Percentiles rank a stretch among this genome's conserved stretches.
phyloP scores from a whole-genome alignment of 2,797 vertebrate species.

The Podarcis lilfordi region DNA sequence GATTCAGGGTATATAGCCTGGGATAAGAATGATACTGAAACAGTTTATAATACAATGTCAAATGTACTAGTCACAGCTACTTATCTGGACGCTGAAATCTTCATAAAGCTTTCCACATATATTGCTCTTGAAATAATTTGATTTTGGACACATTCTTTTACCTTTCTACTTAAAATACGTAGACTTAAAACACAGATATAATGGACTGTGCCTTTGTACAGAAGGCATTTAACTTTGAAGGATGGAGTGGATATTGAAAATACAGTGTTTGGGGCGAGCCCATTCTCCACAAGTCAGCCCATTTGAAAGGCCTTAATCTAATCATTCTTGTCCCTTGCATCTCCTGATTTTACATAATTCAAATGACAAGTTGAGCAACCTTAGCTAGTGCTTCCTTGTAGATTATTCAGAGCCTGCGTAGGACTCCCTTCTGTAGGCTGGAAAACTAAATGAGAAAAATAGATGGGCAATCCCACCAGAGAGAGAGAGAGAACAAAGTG shows the following conservation, averaged over 20 bases:
- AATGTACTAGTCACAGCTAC: slow-evolving; percentile 34
- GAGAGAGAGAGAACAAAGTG: background rate
- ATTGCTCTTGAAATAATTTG: slow-evolving; percentile 21
- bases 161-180: slow-evolving; percentile 15
- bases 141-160: slow-evolving; percentile 26
- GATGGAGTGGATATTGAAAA: slow-evolving; percentile 22
- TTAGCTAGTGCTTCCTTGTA: slow-evolving; percentile 37
- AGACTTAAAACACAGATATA: slow-evolving; percentile 12
- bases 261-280: background rate
- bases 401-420: slow-evolving; percentile 59
- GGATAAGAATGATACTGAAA: slow-evolving; percentile 34
- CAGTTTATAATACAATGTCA: slow-evolving; percentile 41
- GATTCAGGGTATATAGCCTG: slow-evolving; percentile 16
- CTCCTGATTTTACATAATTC: slow-evolving; percentile 53
- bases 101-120: slow-evolving; percentile 29
- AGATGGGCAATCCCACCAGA: slow-evolving; percentile 33
- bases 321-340: slow-evolving; percentile 30
- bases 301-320: slow-evolving; percentile 29
- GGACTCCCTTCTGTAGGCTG: slow-evolving; percentile 51
- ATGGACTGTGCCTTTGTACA: slow-evolving; percentile 4
- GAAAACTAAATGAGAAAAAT: slow-evolving; percentile 61
- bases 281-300: slow-evolving; percentile 14
- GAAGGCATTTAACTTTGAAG: background rate
- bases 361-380: slow-evolving; percentile 63
- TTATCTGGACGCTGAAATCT: slow-evolving; percentile 48